These are phyloP conservation scores for Ptychobarbus kaznakovi DNA, from an alignment of 2,797 vertebrate genomes.

Conservation along the genomic window DNA sequence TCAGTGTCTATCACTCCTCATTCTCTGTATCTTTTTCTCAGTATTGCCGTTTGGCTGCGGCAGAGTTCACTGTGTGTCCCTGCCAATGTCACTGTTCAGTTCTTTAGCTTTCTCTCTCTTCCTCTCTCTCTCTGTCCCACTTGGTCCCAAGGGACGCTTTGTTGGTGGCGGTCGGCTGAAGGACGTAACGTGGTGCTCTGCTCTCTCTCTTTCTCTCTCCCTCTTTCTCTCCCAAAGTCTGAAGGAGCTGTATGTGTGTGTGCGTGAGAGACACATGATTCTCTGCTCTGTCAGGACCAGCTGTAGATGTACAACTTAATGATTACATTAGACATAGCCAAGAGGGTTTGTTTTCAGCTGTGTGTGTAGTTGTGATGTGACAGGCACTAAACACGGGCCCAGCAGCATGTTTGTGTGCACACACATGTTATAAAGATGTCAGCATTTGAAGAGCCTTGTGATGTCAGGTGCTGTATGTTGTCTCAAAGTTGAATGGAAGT, in stretches of 20 bases:
- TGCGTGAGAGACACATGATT: not conserved
- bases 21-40: constrained; percentile 29
- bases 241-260: constrained; percentile 18
- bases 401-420: not conserved
- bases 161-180: constrained; percentile 58
- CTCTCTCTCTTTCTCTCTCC: constrained; percentile 18
- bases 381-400: not conserved
- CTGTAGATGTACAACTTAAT: constrained; percentile 37
- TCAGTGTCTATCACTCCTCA: constrained; percentile 13
- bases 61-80: constrained; percentile 21
- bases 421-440: not conserved
- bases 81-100: constrained; percentile 30
- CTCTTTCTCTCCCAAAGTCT: not conserved
- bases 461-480: constrained; percentile 7
- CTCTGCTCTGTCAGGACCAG: constrained; percentile 32
- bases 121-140: constrained; percentile 41
- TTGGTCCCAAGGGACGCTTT: constrained; percentile 58
- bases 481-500: constrained; percentile 17
- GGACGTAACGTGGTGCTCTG: constrained; percentile 56
- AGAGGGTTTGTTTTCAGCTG: constrained; percentile 37
- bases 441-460: constrained; percentile 6
- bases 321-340: constrained; percentile 31
- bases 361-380: constrained; percentile 16
- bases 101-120: constrained; percentile 25
- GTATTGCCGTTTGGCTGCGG: constrained; percentile 15